These are phyloP conservation scores for Hirundo rustica DNA, from an alignment of 2,797 vertebrate genomes.

Conservation along the genomic window DNA sequence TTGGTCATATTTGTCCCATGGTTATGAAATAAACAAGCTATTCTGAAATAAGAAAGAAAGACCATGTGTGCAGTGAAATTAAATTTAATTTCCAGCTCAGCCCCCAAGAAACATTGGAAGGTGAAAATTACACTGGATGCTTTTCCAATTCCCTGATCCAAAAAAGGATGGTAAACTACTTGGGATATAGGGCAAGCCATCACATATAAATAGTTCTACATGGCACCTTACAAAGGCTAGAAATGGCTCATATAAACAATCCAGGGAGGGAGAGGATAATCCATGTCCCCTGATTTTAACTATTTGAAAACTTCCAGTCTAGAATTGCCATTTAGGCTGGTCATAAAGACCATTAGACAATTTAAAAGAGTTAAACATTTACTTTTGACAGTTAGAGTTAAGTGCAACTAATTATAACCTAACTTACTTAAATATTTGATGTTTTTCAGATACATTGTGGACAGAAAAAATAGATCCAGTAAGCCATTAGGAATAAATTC, in stretches of 20 bases:
- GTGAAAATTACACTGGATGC: neutral
- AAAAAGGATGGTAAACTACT: neutral
- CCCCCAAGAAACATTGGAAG: neutral
- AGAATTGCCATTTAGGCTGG: neutral
- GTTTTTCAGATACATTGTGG: neutral
- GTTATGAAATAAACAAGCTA: neutral
- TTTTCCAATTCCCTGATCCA: neutral
- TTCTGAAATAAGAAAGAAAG: neutral
- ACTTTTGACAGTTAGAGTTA: neutral
- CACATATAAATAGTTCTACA: neutral
- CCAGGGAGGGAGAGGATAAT: neutral
- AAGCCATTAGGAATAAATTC: neutral
- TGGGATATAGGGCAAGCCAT: neutral
- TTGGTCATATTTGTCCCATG: fast-evolving
- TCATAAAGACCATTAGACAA: neutral
- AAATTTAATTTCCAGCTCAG: neutral
- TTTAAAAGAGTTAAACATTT: neutral
- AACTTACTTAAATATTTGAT: neutral
- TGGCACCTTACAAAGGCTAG: neutral
- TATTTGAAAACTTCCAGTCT: neutral
- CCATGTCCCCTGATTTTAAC: neutral
- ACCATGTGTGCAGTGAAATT: neutral
- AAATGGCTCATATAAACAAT: neutral
- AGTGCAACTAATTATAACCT: neutral
- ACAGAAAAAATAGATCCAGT: neutral